A percentile compares a stretch with the other conserved stretches of the same genome.
Evolutionary conservation across 2,888 invertebrate species (phyloP).

Genomic region (Drosophila maculinotata): DNA sequence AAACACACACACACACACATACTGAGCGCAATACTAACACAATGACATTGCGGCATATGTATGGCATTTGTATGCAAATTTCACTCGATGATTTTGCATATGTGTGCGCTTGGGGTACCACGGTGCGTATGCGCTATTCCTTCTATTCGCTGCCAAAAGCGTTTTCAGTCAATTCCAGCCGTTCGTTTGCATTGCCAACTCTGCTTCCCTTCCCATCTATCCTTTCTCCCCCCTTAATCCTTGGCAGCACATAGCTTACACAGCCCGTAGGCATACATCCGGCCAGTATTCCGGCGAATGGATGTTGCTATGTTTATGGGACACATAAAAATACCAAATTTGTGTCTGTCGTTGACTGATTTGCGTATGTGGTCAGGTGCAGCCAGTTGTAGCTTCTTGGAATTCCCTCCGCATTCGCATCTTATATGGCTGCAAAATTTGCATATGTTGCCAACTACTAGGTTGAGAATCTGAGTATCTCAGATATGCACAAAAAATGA

Average conservation of each 20-base stretch:
- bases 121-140: constrained; percentile 46
- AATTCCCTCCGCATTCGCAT: background rate
- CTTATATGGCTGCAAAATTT: constrained; percentile 27
- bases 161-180: constrained; percentile 24
- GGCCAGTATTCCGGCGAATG: constrained; percentile 24
- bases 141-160: constrained; percentile 30
- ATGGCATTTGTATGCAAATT: constrained; percentile 74
- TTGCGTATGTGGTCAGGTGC: constrained; percentile 33
- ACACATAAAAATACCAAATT: constrained; percentile 57
- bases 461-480: background rate
- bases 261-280: background rate
- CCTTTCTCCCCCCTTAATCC: background rate
- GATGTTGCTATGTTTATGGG: constrained; percentile 46
- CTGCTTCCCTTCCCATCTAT: background rate
- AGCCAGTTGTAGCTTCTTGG: background rate
- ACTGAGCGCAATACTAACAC: constrained; percentile 8
- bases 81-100: constrained; percentile 62
- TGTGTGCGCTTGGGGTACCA: constrained; percentile 37
- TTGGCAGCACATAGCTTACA: constrained; percentile 14
- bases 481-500: background rate
- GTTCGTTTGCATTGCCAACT: constrained; percentile 41
- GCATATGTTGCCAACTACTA: constrained; percentile 36
- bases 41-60: constrained; percentile 51
- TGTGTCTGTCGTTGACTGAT: constrained; percentile 46
- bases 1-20: constrained; percentile 13